Evolutionary conservation across 2,888 invertebrate genomes (phyloP).

Genomic region (Apoda limacodes): DNA sequence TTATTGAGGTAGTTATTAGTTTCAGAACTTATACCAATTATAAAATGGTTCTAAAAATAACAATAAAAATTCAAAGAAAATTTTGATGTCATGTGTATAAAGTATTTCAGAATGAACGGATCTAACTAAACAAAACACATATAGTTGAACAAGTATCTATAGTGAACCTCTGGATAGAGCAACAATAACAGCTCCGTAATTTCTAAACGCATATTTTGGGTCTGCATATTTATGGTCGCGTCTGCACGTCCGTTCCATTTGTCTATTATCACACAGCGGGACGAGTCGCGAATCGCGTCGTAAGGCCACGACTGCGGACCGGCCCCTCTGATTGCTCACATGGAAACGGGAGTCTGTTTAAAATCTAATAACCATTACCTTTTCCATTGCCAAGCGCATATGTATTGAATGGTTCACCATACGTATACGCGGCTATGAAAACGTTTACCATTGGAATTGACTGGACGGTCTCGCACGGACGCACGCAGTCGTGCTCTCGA

Average conservation of each 20-base stretch:
- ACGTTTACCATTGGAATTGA: too few species aligned
- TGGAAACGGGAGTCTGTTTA: too few species aligned
- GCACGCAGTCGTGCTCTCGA: too few species aligned
- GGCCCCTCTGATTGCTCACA: too few species aligned
- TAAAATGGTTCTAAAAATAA: constrained; percentile 62
- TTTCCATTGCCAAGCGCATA: too few species aligned
- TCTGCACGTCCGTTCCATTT: constrained; percentile 18
- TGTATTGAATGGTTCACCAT: too few species aligned
- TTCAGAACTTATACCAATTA: constrained; percentile 69
- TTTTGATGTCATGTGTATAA: constrained; percentile 31
- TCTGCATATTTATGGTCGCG: constrained; percentile 20
- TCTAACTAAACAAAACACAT: constrained; percentile 34
- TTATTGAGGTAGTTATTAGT: constrained; percentile 69
- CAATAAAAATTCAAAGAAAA: constrained; percentile 49
- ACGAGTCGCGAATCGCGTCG: constrained; percentile 1
- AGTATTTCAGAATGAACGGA: constrained; percentile 34
- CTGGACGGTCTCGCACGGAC: too few species aligned
- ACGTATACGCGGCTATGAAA: too few species aligned
- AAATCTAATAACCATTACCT: too few species aligned
- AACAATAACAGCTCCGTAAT: constrained; percentile 46
- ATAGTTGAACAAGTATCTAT: constrained; percentile 30
- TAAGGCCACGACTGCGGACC: too few species aligned
- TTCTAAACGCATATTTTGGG: constrained; percentile 25
- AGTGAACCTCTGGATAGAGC: constrained; percentile 45
- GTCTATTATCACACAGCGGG: constrained; percentile 1